Base-by-base conservation (phyloP, 2,797 vertebrate species). In the Hydrolagus colliei region DNA sequence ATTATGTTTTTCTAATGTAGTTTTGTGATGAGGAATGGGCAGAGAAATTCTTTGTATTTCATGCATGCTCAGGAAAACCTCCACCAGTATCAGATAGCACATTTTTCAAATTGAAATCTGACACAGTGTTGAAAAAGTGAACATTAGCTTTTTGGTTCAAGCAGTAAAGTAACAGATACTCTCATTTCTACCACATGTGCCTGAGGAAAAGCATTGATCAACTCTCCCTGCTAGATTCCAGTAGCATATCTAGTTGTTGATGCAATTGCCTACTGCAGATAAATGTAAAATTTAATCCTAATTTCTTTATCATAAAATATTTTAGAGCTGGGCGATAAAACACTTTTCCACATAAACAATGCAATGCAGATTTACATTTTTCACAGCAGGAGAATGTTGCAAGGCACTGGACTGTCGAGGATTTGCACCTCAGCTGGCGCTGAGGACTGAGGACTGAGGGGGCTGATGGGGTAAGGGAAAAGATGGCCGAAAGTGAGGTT, bases 91-190 rank as follows among this genome's bases (percentile, higher is more conserved):
- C 16, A 41, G 11, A 68, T 68, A 20, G 16, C 14, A 68, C 16
- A 18, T 82, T 68, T 16, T 68, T 82, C 35, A 35, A 68, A 68
- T 65, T 35, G 27, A 82, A 32, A 82, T 82, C 2, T 59, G 41
- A 76, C n/a, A 76, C 74, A 18, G 14, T 76, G 41, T 22, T 82
- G 79, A 82, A 82, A 82, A 82, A 82, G 27, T 32, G 79, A 68
- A 16, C 62, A 68, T 20, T 82, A 82, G n/a, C 79, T 82, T 68
- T 27, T 68, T 20, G 63, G 65, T 82, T 9, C 32, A 68, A 41
- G 63, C 63, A 18, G 63, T 16, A 18, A 67, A 18, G 22, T 41
- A 82, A 82, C 63, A 68, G 27, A 67, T 68, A 76, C 18, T 59
- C 59, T n/a, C 18, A 14, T 27, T 80, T 41, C 62, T 7, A 35